Evolutionary conservation across 2,113 vertebrate species (phyloP).

Genomic region (Ascaphus truei): DNA sequence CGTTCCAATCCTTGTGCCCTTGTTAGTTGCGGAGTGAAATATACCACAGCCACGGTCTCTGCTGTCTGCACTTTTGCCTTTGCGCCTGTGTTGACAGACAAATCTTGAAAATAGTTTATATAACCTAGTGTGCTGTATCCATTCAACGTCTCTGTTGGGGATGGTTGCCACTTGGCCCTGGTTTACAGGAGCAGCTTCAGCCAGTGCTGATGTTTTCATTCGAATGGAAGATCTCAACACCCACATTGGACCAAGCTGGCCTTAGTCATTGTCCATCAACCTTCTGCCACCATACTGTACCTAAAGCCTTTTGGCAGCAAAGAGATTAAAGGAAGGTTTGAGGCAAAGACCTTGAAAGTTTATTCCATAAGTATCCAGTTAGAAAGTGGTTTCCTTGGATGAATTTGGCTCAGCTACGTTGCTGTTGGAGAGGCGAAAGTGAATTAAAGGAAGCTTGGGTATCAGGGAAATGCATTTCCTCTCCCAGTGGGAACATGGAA

Average conservation of each 20-base stretch:
- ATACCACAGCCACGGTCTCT: slow-evolving; percentile 9
- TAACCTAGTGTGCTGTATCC: not conserved
- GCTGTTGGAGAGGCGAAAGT: not conserved
- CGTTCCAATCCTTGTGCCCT: slow-evolving; percentile 15
- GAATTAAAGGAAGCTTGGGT: not conserved
- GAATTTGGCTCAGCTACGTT: not conserved
- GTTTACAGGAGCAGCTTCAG: not conserved
- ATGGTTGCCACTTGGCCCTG: not conserved
- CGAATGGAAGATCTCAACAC: slow-evolving; percentile 18
- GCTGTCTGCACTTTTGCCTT: slow-evolving; percentile 23
- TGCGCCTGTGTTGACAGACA: slow-evolving; percentile 16
- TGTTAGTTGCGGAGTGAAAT: slow-evolving; percentile 20
- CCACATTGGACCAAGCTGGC: not conserved
- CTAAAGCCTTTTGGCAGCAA: too few relatives aligned
- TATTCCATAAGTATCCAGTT: too few relatives aligned
- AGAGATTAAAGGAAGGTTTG: too few relatives aligned
- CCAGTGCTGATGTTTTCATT: not conserved
- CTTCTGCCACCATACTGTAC: not conserved
- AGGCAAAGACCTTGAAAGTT: too few relatives aligned
- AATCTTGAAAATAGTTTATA: slow-evolving; percentile 20
- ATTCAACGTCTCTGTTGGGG: not conserved
- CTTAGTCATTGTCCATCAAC: not conserved
- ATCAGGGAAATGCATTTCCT: not conserved
- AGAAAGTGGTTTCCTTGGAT: not conserved
- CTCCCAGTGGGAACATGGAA: too few relatives aligned